Base-by-base conservation (phyloP, 2,888 invertebrate genomes). In the Caenorhabditis doughertyi region DNA sequence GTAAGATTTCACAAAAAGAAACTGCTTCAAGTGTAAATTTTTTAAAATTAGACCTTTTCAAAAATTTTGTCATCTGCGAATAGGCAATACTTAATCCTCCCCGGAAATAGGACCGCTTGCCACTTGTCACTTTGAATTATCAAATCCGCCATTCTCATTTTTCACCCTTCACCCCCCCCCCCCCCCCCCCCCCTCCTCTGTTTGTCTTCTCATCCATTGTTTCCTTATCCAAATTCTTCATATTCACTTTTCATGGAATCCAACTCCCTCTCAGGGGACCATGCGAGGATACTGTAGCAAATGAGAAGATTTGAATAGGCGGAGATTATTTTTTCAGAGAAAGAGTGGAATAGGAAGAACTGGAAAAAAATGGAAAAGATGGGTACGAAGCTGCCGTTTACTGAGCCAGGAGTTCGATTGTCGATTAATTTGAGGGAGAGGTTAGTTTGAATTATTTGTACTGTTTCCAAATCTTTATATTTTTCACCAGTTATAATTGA, bases 371-470 rank as follows among this genome's bases (percentile, higher is more conserved):
- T 74, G 74, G 74, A 74, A 47, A 35, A 74, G 23, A 49, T 74
- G 47, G 47, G 74, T 35, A 8, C 18, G 5, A 60, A 58, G 11
- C 67, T 68, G 62, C 21, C 55, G n/a, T 79, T 71, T 32, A 23
- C 53, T 18, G 85, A 84, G 42, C 73, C 84, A 0, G 84, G 86
- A 9, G 83, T 84, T 8, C 64, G 86, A 53, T 71, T 86, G n/a
- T 84, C 84, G 25, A 86, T 86, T 42, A 86, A 86, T 72, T 72
- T 86, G 64, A 60, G 86, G 16, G 86, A 86, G 51, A 67, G 85
- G 68, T 85, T 29, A 49, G 58, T 9, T 32, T 39, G 16, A n/a
- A 2, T 49, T 62, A 51, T 47, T 67, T 29, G 32, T 3, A 49
- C n/a, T 32, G 18, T 65, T 21, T 32, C n/a, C n/a, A n/a, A n/a